Base-by-base conservation (phyloP, 2,797 vertebrate species). In the Poecilia wingei region DNA sequence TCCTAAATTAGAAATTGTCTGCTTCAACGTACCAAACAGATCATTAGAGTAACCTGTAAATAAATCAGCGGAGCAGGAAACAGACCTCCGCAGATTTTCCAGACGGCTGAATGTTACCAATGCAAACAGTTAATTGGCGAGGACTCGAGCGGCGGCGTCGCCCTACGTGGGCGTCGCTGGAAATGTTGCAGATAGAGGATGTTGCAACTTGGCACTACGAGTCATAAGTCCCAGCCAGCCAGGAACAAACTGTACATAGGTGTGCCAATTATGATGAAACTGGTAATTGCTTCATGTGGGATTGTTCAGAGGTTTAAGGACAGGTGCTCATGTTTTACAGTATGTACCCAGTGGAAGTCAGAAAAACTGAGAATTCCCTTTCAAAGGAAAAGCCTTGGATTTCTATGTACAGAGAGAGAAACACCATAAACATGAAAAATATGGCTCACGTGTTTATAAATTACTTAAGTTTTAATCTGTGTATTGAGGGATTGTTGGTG, bases 231-330 rank as follows among this genome's bases (percentile, higher is more conserved):
- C 78, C 53, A 78, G 25, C 61, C 70, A 84, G 28, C 43, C 33
- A 51, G 53, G 68, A 74, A 8, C 9, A n/a, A 33, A 25, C 47
- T 28, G 46, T 20, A 14, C 9, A 68, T 41, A 49, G 70, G 72
- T 57, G 82, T 75, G 64, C 1, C 1, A 39, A 41, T 46, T 33
- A 53, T 25, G 6, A 59, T 36, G 45, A 80, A 45, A 64, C 1
- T 31, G n/a, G 22, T 2, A 13, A 64, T 79, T 87, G 33, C 74
- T 20, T 79, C 57, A 86, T 72, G 14, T 45, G 16, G 7, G 81
- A 79, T 45, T 73, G 18, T 72, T 79, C 33, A 43, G 47, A 66
- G n/a, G 8, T 57, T 45, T 22, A 55, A 18, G 16, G 3, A 31
- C 41, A 18, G 43, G 45, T 49, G 64, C 49, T 76, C 64, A 7